These are phyloP conservation scores for Melipona beecheii DNA, from an alignment of 2,888 invertebrate species.

Conservation along the genomic window DNA sequence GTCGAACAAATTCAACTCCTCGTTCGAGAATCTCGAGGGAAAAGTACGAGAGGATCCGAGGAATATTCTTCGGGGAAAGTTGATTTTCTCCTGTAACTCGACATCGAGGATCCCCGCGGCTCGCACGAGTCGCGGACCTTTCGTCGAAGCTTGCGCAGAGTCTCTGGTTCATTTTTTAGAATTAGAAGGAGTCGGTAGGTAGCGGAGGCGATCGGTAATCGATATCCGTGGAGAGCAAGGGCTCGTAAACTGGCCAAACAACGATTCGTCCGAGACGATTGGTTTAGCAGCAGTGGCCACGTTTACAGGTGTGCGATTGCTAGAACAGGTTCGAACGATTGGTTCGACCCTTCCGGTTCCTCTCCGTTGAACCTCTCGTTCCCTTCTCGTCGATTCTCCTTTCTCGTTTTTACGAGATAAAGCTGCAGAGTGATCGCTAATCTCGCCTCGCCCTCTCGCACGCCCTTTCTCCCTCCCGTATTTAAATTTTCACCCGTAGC, in stretches of 20 bases:
- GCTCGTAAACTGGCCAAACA: slow-evolving; percentile 70
- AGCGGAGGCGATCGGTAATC: slow-evolving; percentile 65
- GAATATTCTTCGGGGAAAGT: slow-evolving; percentile 22
- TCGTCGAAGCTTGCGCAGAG: slow-evolving; percentile 53
- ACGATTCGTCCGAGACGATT: slow-evolving; percentile 67
- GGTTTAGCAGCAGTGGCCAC: slow-evolving; percentile 56
- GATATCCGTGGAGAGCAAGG: slow-evolving; percentile 59
- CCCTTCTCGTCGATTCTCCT: not conserved
- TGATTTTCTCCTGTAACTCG: slow-evolving; percentile 10
- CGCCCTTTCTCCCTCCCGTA: not conserved
- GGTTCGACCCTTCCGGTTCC: slow-evolving; percentile 48
- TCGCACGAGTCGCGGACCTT: slow-evolving; percentile 41
- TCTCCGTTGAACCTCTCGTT: slow-evolving; percentile 43
- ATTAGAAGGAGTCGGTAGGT: slow-evolving; percentile 65
- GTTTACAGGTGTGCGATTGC: slow-evolving; percentile 66
- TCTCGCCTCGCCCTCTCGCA: not conserved
- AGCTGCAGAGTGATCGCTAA: slow-evolving; percentile 16
- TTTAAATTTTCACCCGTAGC: slow-evolving; percentile 17
- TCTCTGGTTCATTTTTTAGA: slow-evolving; percentile 65
- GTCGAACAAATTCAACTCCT: not conserved
- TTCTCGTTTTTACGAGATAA: not conserved
- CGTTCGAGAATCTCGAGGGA: not conserved
- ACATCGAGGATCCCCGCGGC: slow-evolving; percentile 48
- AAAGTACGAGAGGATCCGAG: slow-evolving; percentile 14
- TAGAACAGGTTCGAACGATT: slow-evolving; percentile 67